phyloP scores from a whole-genome alignment of 1,140 invertebrate genomes.

The Aplysia californica region DNA sequence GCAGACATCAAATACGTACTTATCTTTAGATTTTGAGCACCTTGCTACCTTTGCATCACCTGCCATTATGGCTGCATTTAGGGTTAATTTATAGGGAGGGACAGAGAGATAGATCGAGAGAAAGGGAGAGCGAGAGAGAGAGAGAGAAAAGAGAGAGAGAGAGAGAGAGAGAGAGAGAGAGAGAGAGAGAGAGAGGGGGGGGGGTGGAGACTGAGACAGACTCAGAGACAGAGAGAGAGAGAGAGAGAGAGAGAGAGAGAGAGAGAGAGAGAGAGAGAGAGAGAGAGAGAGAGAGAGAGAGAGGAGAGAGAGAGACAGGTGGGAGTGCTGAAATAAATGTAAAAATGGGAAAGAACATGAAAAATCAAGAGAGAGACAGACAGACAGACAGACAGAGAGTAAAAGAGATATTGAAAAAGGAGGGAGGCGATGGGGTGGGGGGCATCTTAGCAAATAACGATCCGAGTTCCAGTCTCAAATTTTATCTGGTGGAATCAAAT shows the following conservation, averaged over 20 bases:
- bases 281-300: neutral
- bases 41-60: neutral
- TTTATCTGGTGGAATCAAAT: neutral
- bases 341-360: neutral
- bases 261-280: neutral
- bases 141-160: neutral
- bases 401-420: neutral
- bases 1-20: neutral
- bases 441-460: neutral
- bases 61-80: neutral
- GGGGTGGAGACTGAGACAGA: no score
- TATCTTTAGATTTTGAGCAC: neutral
- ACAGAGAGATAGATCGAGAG: no score
- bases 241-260: neutral
- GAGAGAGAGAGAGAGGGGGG: neutral
- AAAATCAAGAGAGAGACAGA: neutral
- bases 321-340: neutral
- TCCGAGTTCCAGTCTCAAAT: neutral
- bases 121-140: no score
- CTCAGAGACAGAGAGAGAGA: neutral
- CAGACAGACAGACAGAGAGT: neutral
- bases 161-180: neutral
- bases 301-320: neutral
- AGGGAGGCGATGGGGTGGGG: no score
- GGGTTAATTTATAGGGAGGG: neutral